Evolutionary conservation across 30 jellyfish, hydroid and myxozoan species (phyloP).

Genomic region (Cassiopea xamachana): DNA sequence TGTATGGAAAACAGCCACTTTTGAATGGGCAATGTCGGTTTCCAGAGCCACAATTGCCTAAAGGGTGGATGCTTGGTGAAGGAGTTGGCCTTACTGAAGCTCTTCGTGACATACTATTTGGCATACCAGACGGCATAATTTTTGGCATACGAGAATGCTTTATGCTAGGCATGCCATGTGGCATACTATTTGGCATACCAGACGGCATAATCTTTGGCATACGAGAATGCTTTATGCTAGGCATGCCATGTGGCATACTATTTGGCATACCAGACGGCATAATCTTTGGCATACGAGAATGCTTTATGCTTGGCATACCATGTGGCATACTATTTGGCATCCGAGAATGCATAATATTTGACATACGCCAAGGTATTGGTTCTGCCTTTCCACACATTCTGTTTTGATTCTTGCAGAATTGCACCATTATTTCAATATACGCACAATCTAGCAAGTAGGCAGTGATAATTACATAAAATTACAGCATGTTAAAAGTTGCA

Average conservation of each 20-base stretch:
- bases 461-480: neutral
- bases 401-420: conserved; percentile 55
- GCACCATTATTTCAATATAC: conserved; percentile 42
- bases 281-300: too few species aligned
- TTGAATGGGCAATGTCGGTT: conserved; percentile 32
- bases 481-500: too few species aligned
- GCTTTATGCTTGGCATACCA: too few species aligned
- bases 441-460: conserved; percentile 22
- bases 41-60: conserved; percentile 14
- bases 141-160: too few species aligned
- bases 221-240: too few species aligned
- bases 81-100: neutral
- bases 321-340: too few species aligned
- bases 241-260: too few species aligned
- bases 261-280: too few species aligned
- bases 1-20: conserved; percentile 16
- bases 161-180: too few species aligned
- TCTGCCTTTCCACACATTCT: neutral
- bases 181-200: too few species aligned
- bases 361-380: neutral
- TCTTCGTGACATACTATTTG: neutral
- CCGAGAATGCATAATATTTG: neutral
- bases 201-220: too few species aligned
- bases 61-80: neutral
- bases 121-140: neutral